A percentile compares a stretch with the other conserved stretches of the same genome.
Evolutionary conservation across 2,113 vertebrate genomes (phyloP).

Genomic region (Misgurnus mizolepis): DNA sequence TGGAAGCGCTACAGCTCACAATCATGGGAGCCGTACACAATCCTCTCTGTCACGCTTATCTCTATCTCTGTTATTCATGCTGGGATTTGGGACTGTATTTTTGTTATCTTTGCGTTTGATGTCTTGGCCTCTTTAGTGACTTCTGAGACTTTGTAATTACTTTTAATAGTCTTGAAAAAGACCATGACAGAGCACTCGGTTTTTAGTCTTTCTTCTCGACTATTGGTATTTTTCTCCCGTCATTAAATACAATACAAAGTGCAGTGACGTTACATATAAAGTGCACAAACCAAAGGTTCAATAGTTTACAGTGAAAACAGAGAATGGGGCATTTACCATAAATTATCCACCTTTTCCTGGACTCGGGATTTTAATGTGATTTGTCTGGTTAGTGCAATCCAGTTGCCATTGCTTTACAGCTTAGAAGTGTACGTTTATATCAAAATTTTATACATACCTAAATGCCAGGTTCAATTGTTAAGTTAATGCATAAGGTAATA

Average conservation of each 20-base stretch:
- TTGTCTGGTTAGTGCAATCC: no score
- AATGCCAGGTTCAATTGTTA: no score
- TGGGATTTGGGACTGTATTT: slow-evolving; percentile 39
- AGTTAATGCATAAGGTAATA: no score
- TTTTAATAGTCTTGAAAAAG: slow-evolving; percentile 37
- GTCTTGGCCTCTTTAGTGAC: slow-evolving; percentile 35
- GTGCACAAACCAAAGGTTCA: slow-evolving; percentile 15
- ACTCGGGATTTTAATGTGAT: background rate
- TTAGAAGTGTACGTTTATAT: no score
- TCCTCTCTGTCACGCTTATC: slow-evolving; percentile 45
- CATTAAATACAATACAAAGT: background rate
- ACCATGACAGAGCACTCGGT: background rate
- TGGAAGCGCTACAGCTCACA: slow-evolving; percentile 31
- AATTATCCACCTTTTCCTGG: background rate
- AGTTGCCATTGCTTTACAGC: no score
- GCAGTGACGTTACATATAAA: background rate
- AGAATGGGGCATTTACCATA: background rate
- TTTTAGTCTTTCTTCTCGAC: background rate
- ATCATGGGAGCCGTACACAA: slow-evolving; percentile 16
- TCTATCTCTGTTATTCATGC: slow-evolving; percentile 35
- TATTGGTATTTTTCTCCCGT: background rate
- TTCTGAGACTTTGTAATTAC: slow-evolving; percentile 41
- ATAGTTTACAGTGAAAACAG: background rate
- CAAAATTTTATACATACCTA: no score
- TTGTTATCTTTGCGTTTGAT: slow-evolving; percentile 44